Conservation (phyloP, 1,140 invertebrate species). For the Hycleus cichorii region DNA sequence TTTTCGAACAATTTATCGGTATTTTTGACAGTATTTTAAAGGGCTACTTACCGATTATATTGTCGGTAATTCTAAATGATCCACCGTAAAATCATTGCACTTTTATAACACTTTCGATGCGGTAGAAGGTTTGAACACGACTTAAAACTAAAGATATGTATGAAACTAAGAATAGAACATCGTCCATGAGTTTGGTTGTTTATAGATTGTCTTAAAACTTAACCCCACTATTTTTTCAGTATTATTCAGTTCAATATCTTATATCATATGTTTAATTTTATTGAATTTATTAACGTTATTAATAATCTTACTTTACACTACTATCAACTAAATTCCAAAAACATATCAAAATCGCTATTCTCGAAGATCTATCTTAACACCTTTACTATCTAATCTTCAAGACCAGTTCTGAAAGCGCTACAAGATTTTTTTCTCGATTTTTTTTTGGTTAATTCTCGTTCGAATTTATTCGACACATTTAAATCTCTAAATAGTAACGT, state of each 20-base stretch:
- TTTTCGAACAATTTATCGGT: too few species aligned
- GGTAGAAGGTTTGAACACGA: slow-evolving; percentile 21
- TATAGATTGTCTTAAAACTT: slow-evolving; percentile 34
- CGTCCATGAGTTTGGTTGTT: slow-evolving; percentile 38
- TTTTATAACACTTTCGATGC: slow-evolving; percentile 29
- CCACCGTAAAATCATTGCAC: slow-evolving; percentile 33
- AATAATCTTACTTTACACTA: too few species aligned
- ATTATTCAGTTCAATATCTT: slow-evolving; percentile 9
- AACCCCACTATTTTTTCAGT: slow-evolving; percentile 32
- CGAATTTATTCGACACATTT: too few species aligned
- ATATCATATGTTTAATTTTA: slow-evolving; percentile 8
- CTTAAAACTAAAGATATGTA: slow-evolving; percentile 31
- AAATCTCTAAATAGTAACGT: not conserved
- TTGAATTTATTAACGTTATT: slow-evolving; percentile 7
- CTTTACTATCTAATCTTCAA: too few species aligned
- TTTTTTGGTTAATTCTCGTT: too few species aligned
- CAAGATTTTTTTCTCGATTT: too few species aligned
- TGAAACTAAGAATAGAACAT: slow-evolving; percentile 36
- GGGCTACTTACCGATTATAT: too few species aligned
- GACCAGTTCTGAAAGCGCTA: too few species aligned
- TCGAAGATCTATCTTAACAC: too few species aligned
- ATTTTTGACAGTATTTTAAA: too few species aligned
- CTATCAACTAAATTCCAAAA: too few species aligned
- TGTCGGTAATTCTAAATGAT: slow-evolving; percentile 12
- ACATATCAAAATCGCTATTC: too few species aligned